Base-by-base conservation (phyloP, 2,888 invertebrate species). In the Tridacna crocea region DNA sequence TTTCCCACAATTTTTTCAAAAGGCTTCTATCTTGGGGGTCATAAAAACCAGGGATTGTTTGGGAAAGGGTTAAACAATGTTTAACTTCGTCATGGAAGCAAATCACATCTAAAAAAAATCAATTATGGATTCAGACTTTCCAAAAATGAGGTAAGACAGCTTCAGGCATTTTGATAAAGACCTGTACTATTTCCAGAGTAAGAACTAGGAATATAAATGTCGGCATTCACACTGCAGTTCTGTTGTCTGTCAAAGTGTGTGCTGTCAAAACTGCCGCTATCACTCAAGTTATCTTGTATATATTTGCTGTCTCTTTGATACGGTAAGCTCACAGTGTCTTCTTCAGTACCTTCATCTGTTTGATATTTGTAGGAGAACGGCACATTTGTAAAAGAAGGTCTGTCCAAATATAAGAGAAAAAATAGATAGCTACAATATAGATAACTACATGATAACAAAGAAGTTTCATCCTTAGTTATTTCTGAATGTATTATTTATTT, bases 301-400 rank as follows among this genome's bases (percentile, higher is more conserved):
- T 88, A 83, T 51, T 86, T 86, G 24, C 81, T 77, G 0, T 87
- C 79, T 0, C 87, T 78, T 79, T 91, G 97, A 92, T 97, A 96
- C 4, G 97, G 97, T 91, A 97, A 94, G 65, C 96, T 97, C 13
- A 97, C 96, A 77, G 96, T 96, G 90, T 97, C 97, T 88, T 97
- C 97, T 88, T 97, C 97, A 94, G 79, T 66, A 15, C 96, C 95
- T 0, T 96, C 96, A 94, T 97, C 97, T 94, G 96, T 96, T 93
- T 97, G 97, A 83, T 96, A 96, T 95, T 97, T 97, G 95, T 97
- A 97, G 72, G 97, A 97, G 95, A 97, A 97, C 95, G 96, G 96
- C 90, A 97, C 96, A 93, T 96, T 96, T 24, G 90, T 82, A 73
- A 88, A 86, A 0, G 89, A 73, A 12, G 82, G 84, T 72, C 92